Conservation (phyloP, 2,888 invertebrate genomes). For the Conops quadrifasciatus region DNA sequence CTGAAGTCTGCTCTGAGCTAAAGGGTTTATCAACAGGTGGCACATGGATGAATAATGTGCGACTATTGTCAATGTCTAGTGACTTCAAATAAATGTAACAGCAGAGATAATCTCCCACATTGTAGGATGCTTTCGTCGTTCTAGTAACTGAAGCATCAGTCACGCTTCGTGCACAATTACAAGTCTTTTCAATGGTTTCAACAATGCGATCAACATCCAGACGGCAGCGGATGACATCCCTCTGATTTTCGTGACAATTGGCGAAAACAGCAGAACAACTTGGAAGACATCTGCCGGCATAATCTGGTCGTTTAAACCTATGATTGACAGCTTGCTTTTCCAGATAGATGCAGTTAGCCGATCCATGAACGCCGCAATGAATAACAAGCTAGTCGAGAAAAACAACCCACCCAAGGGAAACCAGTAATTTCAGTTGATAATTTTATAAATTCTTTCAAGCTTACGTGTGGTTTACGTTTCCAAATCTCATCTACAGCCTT, state of each 20-base stretch:
- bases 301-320: constrained; percentile 59
- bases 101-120: constrained; percentile 73
- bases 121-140: constrained; percentile 48
- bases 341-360: constrained; percentile 56
- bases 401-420: background rate
- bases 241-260: constrained; percentile 46
- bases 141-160: constrained; percentile 22
- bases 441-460: background rate
- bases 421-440: background rate
- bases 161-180: constrained; percentile 48
- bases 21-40: constrained; percentile 74
- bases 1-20: constrained; percentile 69
- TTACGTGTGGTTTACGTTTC: constrained; percentile 72
- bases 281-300: constrained; percentile 52
- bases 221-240: constrained; percentile 53
- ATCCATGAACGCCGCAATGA: constrained; percentile 63
- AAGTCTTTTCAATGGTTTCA: constrained; percentile 52
- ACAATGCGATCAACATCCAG: constrained; percentile 65
- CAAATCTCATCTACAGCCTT: constrained; percentile 71
- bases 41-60: constrained; percentile 80
- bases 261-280: constrained; percentile 49
- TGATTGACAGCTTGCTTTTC: constrained; percentile 63
- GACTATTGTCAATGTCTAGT: constrained; percentile 69
- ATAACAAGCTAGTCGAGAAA: constrained; percentile 56
- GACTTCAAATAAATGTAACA: constrained; percentile 81